Evolutionary conservation across 2,888 invertebrate genomes (phyloP), one percentile per base, ranked within the genome.

Genomic region (Corythucha ciliata): DNA sequence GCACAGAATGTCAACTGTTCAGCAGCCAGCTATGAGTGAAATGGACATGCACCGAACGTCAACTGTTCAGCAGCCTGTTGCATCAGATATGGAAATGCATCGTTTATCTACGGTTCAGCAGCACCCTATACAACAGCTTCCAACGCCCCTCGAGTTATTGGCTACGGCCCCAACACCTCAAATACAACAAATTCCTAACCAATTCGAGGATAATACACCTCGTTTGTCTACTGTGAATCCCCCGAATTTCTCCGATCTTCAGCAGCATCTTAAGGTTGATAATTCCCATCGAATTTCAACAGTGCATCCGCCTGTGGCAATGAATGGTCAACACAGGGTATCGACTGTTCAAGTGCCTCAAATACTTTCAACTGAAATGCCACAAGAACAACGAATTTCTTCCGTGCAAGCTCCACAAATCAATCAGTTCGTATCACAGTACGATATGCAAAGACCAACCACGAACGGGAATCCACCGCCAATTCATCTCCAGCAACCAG

Each of bases 301-400:
- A 40, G 48, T 53, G 24, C 50, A 52, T 14, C 52, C 52, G 44
- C 57, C 57, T 18, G 4, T 10, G 40, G 21, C 8, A 8, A 12
- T 39, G 20, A 12, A 10, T n/a, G n/a, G n/a, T 60, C 73, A 75
- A 60, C 72, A 73, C 54, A 71, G 70, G 8, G 68, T 69, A 58
- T 70, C 69, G 55, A 72, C 72, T 52, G 72, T 74, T 58, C 70
- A 74, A 41, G 71, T 73, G 34, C 39, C 53, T 58, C 75, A 25
- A 12, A 25, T 36, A 37, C n/a, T 37, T 24, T 45, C 26, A 22
- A 25, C 25, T 29, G 33, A 41, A 29, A 4, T 36, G 16, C 25
- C 44, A 40, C 33, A 46, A 41, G n/a, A 48, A 8, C 46, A 47
- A 7, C 22, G 44, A 5, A 14, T 42, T 18, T 42, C 44, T 27